Evolutionary conservation across 2,113 vertebrate species (phyloP).

Genomic region (Mixornis gularis): DNA sequence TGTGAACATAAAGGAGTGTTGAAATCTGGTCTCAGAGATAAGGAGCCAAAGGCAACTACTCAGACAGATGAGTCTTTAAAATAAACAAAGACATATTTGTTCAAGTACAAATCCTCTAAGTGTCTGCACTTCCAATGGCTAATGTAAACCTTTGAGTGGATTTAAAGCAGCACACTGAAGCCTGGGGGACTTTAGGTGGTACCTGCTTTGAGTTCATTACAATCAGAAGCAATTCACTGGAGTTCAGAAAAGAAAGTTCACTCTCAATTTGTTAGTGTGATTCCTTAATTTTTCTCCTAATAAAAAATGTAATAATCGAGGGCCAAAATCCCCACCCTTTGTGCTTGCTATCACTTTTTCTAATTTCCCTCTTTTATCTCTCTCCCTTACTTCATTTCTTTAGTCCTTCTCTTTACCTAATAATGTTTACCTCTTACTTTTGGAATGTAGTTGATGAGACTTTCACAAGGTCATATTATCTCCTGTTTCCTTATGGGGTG

Average conservation of each 20-base stretch:
- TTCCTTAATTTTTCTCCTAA: neutral
- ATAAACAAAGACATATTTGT: neutral
- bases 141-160: neutral
- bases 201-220: neutral
- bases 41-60: neutral
- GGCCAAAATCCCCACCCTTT: neutral
- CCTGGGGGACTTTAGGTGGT: neutral
- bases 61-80: neutral
- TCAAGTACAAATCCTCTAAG: neutral
- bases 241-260: neutral
- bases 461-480: neutral
- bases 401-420: neutral
- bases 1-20: neutral
- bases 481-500: neutral
- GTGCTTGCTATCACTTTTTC: neutral
- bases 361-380: neutral
- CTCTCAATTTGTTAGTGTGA: neutral
- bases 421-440: neutral
- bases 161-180: neutral
- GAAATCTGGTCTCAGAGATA: neutral
- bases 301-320: neutral
- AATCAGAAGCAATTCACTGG: neutral
- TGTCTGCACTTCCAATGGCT: neutral
- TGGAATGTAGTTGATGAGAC: neutral
- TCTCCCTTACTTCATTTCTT: neutral